phyloP scores from a whole-genome alignment of 2,888 invertebrate genomes.

The Strigamia transsilvanica region DNA sequence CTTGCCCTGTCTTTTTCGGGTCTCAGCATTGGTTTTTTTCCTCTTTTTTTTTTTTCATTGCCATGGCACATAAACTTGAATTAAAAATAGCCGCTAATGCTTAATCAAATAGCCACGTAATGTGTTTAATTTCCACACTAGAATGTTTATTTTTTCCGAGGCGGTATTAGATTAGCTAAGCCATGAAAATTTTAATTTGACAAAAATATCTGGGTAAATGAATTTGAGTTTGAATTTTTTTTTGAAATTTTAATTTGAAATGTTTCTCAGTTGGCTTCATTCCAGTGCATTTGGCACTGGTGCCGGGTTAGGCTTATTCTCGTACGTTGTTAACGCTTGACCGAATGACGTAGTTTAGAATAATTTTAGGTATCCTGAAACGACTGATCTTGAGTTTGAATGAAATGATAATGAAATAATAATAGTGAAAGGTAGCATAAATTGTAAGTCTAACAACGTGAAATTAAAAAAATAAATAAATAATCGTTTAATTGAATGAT shows the following conservation, averaged over 20 bases:
- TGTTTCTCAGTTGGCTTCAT: neutral
- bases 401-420: neutral
- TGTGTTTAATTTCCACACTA: no score
- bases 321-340: neutral
- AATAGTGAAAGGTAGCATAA: neutral
- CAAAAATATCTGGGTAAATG: no score
- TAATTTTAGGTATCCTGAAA: constrained; percentile 6
- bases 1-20: neutral
- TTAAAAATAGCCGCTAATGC: neutral
- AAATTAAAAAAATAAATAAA: no score
- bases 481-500: no score
- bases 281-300: constrained; percentile 4
- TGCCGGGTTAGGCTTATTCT: neutral
- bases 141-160: no score
- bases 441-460: neutral
- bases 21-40: neutral
- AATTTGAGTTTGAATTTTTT: neutral
- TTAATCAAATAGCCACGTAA: no score
- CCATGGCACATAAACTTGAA: neutral
- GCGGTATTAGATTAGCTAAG: no score
- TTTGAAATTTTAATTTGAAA: neutral
- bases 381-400: neutral
- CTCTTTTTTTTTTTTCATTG: neutral
- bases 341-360: neutral
- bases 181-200: no score